phyloP scores from a whole-genome alignment of 2,888 invertebrate genomes.

The Sminthurides aquaticus region DNA sequence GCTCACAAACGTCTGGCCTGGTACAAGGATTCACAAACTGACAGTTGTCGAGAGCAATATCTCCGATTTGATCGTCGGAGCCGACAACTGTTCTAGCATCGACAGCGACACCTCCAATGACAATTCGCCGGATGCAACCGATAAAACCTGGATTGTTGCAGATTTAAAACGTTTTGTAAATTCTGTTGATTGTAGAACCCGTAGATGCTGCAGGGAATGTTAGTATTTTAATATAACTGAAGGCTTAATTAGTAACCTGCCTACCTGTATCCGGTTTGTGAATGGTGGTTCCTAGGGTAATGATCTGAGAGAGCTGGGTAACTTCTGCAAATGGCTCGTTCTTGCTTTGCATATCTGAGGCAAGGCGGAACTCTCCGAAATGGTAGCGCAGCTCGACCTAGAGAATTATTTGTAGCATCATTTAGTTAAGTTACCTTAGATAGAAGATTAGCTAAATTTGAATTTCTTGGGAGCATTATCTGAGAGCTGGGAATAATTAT shows the following conservation, averaged over 20 bases:
- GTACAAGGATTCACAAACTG: slow-evolving; percentile 82
- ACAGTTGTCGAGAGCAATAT: slow-evolving; percentile 83
- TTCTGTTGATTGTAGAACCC: too few species aligned
- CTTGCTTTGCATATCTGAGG: slow-evolving; percentile 57
- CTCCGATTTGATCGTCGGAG: slow-evolving; percentile 74
- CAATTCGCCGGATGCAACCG: slow-evolving; percentile 84
- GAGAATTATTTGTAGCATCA: too few species aligned
- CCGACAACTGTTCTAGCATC: slow-evolving; percentile 75
- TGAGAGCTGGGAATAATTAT: too few species aligned
- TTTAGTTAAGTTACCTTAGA: too few species aligned
- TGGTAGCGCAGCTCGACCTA: slow-evolving; percentile 65
- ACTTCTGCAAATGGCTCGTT: slow-evolving; percentile 27
- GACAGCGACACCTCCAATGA: slow-evolving; percentile 70
- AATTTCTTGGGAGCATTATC: too few species aligned
- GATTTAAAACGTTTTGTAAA: too few species aligned
- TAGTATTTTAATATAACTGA: too few species aligned
- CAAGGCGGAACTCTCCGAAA: slow-evolving; percentile 64
- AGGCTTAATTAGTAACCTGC: not conserved
- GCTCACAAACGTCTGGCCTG: slow-evolving; percentile 75
- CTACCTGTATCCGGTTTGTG: slow-evolving; percentile 29
- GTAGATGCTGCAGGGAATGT: too few species aligned
- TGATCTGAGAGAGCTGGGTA: slow-evolving; percentile 30
- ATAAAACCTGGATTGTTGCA: slow-evolving; percentile 73
- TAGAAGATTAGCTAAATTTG: too few species aligned
- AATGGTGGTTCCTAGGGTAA: slow-evolving; percentile 35